A percentile compares a stretch with the other conserved stretches of the same genome.
Conservation (phyloP, 2,113 vertebrate species). For the Taxidea taxus region DNA sequence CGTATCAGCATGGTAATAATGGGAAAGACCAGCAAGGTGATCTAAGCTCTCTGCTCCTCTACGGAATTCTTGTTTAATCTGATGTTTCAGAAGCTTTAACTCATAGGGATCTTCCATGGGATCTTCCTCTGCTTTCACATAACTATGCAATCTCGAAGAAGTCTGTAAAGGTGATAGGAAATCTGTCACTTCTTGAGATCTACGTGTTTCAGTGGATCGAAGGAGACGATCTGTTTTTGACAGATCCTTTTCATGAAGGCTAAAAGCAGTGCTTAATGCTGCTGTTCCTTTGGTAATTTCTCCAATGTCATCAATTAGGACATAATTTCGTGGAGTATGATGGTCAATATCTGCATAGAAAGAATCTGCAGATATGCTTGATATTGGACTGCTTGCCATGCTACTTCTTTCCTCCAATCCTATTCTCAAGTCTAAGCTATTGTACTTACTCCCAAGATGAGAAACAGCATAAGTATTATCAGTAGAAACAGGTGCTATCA, state of each 20-base stretch:
- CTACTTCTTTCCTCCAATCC: slow-evolving; percentile 95
- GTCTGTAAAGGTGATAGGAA: slow-evolving; percentile 91
- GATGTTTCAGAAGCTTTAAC: slow-evolving; percentile 96
- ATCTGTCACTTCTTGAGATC: slow-evolving; percentile 94
- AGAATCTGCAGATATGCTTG: slow-evolving; percentile 97
- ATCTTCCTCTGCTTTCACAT: slow-evolving; percentile 96
- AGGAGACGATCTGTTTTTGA: slow-evolving; percentile 94
- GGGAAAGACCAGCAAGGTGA: slow-evolving; percentile 92
- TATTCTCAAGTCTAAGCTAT: slow-evolving; percentile 93
- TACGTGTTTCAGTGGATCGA: slow-evolving; percentile 90
- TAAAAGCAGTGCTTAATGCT: slow-evolving; percentile 90
- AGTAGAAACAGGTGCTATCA: slow-evolving; percentile 94
- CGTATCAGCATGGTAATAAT: slow-evolving; percentile 93
- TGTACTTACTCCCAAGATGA: slow-evolving; percentile 93
- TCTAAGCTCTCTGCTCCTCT: slow-evolving; percentile 94
- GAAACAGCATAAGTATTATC: slow-evolving; percentile 92
- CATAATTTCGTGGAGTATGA: slow-evolving; percentile 93
- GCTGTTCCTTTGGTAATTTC: slow-evolving; percentile 94
- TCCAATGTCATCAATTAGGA: slow-evolving; percentile 97
- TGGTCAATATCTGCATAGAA: slow-evolving; percentile 98
- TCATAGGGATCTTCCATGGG: slow-evolving; percentile 99
- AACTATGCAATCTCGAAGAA: slow-evolving; percentile 91
- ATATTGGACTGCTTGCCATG: slow-evolving; percentile 97
- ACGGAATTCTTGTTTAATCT: slow-evolving; percentile 98
- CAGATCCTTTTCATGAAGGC: slow-evolving; percentile 95